Evolutionary conservation across 2,888 invertebrate genomes (phyloP), one percentile per base, ranked within the genome.

Genomic region (Cryptocephalus primarius): DNA sequence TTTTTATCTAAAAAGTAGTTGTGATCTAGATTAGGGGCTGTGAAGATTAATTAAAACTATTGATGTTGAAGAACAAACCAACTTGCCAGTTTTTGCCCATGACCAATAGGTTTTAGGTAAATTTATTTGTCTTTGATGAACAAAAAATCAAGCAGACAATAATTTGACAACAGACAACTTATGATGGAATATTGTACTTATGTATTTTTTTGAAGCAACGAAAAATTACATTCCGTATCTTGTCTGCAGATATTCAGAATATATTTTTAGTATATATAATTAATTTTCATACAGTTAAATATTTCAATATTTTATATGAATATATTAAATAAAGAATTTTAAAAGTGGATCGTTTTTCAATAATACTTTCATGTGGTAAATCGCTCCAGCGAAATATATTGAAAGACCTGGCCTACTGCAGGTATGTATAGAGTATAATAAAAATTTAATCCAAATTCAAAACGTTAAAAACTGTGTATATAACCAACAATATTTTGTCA

Each of bases 61-160:
- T 11, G 41, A 41, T 11, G n/a, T 36, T 36, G 2, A 41, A 41
- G 14, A 9, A 31, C 9, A 40, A 40, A 40, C 10, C n/a, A 40
- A 12, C 42, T 42, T 42, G 42, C 42, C 42, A 32, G 42, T 31
- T 32, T 42, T 42, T 42, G 42, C 42, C 42, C 42, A 42, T 42
- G 42, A 42, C 42, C 32, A 31, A 42, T 10, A 42, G 31, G 13
- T 42, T 42, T 32, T 31, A 31, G 12, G 13, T 42, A 8, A 32
- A 42, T 42, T 6, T 42, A 22, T 36, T 36, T 36, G 6, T 36
- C 12, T 11, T 36, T 12, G 36, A n/a, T 4, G 36, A 11, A 11
- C 36, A 36, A 6, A 11, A 36, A 36, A 36, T 36, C 4, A 36
- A 11, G 36, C 12, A 11, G 36, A 12, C n/a, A 36, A 36, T 36